Percentiles rank a stretch among this genome's conserved stretches.
Evolutionary conservation across 1,140 invertebrate species (phyloP).

Genomic region (Papilio polytes): DNA sequence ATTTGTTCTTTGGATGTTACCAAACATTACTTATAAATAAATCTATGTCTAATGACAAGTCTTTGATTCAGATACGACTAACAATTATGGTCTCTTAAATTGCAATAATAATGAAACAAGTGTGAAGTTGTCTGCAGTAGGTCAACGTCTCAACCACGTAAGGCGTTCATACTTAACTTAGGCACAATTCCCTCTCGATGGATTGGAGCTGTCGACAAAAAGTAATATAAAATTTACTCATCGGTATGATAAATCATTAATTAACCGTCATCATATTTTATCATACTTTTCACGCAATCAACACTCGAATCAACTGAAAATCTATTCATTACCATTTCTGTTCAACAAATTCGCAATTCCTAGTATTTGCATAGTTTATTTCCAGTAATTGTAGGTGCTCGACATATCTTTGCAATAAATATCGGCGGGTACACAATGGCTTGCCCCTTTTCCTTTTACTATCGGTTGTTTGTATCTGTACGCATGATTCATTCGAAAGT

Average conservation of each 20-base stretch:
- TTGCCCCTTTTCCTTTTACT: constrained; percentile 15
- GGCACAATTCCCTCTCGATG: too few species aligned
- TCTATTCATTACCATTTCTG: background rate
- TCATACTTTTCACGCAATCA: background rate
- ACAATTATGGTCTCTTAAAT: too few species aligned
- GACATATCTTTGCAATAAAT: constrained; percentile 17
- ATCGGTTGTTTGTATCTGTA: constrained; percentile 14
- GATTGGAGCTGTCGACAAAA: background rate
- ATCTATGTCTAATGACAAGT: too few species aligned
- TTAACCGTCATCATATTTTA: background rate
- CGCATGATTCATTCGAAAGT: constrained; percentile 17
- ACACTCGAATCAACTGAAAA: background rate
- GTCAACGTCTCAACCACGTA: too few species aligned
- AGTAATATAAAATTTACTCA: too few species aligned
- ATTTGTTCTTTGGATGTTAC: too few species aligned
- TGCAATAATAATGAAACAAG: background rate
- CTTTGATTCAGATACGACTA: too few species aligned
- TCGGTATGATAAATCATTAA: too few species aligned
- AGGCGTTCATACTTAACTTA: too few species aligned
- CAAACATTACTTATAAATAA: too few species aligned
- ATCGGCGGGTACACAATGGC: constrained; percentile 1
- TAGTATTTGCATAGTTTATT: constrained; percentile 15
- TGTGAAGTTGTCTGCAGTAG: background rate
- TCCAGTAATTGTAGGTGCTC: constrained; percentile 23
- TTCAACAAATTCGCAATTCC: background rate